Conservation (phyloP, 1,140 invertebrate genomes). For the Cotesia chilonis region DNA sequence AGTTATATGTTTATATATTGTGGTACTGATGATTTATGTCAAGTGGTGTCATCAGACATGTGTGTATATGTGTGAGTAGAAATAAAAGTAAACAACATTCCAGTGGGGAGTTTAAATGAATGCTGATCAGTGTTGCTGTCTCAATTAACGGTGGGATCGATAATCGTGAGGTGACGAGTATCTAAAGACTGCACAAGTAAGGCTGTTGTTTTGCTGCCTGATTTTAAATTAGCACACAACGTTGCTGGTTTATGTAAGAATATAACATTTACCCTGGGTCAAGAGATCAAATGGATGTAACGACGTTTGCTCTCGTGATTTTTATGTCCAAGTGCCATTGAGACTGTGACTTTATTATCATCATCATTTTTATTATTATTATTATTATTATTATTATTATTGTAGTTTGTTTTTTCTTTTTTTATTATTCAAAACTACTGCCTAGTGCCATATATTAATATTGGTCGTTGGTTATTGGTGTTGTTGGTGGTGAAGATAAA, state of each 20-base stretch:
- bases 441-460: too few relatives aligned
- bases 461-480: too few relatives aligned
- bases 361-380: too few relatives aligned
- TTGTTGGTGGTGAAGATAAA: too few relatives aligned
- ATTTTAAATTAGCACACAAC: neutral
- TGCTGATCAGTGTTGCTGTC: constrained; percentile 43
- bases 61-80: constrained; percentile 41
- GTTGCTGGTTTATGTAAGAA: neutral
- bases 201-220: neutral
- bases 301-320: neutral
- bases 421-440: neutral
- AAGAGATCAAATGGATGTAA: too few relatives aligned
- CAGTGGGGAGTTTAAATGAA: constrained; percentile 17
- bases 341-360: neutral
- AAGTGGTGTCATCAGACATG: neutral
- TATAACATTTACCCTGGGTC: too few relatives aligned
- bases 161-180: constrained; percentile 44
- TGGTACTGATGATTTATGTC: too few relatives aligned
- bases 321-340: neutral
- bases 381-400: too few relatives aligned
- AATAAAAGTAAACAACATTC: constrained; percentile 41
- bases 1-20: too few relatives aligned
- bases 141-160: constrained; percentile 50
- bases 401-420: neutral
- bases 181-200: neutral